phyloP scores from a whole-genome alignment of 2,888 invertebrate genomes.

The Drosophila yooni region DNA sequence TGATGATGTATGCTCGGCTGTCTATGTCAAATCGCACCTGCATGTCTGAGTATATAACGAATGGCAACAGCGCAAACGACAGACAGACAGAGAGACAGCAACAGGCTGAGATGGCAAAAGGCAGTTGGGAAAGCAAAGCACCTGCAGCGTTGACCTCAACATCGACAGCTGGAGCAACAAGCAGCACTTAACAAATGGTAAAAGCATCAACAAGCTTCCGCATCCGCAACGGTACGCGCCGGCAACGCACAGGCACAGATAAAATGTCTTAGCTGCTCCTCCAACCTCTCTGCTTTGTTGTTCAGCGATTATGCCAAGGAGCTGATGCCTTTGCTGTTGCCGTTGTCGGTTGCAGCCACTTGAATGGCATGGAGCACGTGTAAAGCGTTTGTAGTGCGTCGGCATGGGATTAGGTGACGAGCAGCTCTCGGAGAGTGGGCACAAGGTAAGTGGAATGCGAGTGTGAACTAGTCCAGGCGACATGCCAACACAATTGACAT shows the following conservation, averaged over 20 bases:
- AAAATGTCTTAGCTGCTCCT: constrained; percentile 72
- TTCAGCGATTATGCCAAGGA: constrained; percentile 79
- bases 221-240: constrained; percentile 77
- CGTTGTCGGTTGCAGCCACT: constrained; percentile 64
- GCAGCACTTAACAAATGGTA: constrained; percentile 81
- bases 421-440: constrained; percentile 23
- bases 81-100: constrained; percentile 5
- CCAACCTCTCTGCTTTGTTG: constrained; percentile 36
- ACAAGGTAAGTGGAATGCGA: constrained; percentile 51
- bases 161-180: constrained; percentile 80
- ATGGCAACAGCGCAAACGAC: constrained; percentile 55
- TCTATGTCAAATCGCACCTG: constrained; percentile 27
- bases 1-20: constrained; percentile 50
- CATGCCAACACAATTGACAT: constrained; percentile 45
- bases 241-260: constrained; percentile 71
- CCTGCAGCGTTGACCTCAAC: constrained; percentile 81
- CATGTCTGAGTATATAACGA: constrained; percentile 65
- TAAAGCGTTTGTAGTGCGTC: constrained; percentile 78
- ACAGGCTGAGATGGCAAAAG: constrained; percentile 31
- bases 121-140: constrained; percentile 52
- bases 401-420: constrained; percentile 72
- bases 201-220: constrained; percentile 81
- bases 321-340: constrained; percentile 52
- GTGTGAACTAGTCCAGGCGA: constrained; percentile 64
- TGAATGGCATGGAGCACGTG: constrained; percentile 75